A percentile compares a stretch with the other conserved stretches of the same genome.
These are phyloP conservation scores for Drosophila asahinai DNA, from an alignment of 1,140 invertebrate species.

Conservation along the genomic window DNA sequence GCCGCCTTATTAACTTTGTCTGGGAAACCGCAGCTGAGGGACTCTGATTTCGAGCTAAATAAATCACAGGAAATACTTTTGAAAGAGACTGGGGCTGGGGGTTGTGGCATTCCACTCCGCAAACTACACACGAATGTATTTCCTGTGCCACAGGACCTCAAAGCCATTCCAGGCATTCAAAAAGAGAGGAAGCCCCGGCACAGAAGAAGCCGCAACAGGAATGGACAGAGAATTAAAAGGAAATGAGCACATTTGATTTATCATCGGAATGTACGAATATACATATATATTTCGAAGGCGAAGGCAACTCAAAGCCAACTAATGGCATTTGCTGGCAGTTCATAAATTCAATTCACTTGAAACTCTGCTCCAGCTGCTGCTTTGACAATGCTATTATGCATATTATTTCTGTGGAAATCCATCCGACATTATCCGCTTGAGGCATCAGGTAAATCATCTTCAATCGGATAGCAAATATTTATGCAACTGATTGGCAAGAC, in stretches of 20 bases:
- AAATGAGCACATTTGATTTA: conserved; percentile 82
- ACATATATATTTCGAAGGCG: not conserved
- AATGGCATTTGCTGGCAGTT: conserved; percentile 14
- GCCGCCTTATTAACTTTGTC: conserved; percentile 34
- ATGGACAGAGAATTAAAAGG: conserved; percentile 77
- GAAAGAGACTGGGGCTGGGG: conserved; percentile 28
- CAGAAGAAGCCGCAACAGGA: conserved; percentile 49
- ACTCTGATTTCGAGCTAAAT: conserved; percentile 21
- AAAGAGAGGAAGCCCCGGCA: conserved; percentile 6
- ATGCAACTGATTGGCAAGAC: conserved; percentile 2
- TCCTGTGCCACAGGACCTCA: conserved; percentile 25
- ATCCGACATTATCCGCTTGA: conserved; percentile 21
- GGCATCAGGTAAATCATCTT: conserved; percentile 18
- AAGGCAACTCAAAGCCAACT: conserved; percentile 4
- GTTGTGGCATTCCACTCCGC: conserved; percentile 36
- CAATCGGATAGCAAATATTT: conserved; percentile 24
- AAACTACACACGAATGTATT: conserved; percentile 28
- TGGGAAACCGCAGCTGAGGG: not conserved
- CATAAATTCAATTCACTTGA: conserved; percentile 24
- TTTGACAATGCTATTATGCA: not conserved
- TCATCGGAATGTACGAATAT: conserved; percentile 44
- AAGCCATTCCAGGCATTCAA: conserved; percentile 49
- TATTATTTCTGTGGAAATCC: conserved; percentile 16
- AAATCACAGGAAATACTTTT: conserved; percentile 70
- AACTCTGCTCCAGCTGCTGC: not conserved